Evolutionary conservation across 1,140 invertebrate species (phyloP), one percentile per base, ranked within the genome.

Genomic region (Nasonia giraulti): DNA sequence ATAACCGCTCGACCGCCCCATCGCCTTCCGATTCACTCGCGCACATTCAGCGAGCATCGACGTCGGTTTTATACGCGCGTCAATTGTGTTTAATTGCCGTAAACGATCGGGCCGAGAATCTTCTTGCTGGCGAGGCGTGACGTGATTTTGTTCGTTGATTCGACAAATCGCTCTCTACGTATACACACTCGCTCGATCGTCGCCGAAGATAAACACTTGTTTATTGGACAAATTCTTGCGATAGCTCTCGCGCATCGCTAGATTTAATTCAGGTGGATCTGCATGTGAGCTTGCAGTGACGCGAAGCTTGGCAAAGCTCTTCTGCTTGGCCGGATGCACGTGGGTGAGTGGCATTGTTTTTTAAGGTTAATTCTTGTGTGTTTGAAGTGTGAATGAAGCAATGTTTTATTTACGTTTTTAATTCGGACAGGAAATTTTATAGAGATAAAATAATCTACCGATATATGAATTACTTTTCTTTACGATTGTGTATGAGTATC

Each of bases 71-170:
- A 89, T 87, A 88, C 86, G 83, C 84, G 85, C 84, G 85, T 86
- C 87, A 90, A 90, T 89, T 87, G 87, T 80, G 86, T 88, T 88
- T 88, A 89, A 90, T 90, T 89, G 88, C 85, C 74, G 71, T n/a
- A 20, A 74, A 62, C 33, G 27, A 12, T n/a, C 4, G 44, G 14
- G 17, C n/a, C 27, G 37, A 73, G 37, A 50, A 12, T 20, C 66
- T 44, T 31, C 20, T 5, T 17, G 55, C 17, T 20, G 17, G 55
- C 55, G 7, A 62, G n/a, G 20, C 55, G 33, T 31, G 37, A 40
- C 2, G 33, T 66, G 37, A 68, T 10, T 66, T 20, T 5, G 17
- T 5, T 10, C 62, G 1, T 10, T 40, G 37, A 80, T 47, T 80
- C 44, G 44, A 14, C 14, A 80, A 80, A 44, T 68, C 14, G n/a